These are phyloP conservation scores for Tuberolachnus salignus DNA, from an alignment of 2,888 invertebrate genomes.

Conservation along the genomic window DNA sequence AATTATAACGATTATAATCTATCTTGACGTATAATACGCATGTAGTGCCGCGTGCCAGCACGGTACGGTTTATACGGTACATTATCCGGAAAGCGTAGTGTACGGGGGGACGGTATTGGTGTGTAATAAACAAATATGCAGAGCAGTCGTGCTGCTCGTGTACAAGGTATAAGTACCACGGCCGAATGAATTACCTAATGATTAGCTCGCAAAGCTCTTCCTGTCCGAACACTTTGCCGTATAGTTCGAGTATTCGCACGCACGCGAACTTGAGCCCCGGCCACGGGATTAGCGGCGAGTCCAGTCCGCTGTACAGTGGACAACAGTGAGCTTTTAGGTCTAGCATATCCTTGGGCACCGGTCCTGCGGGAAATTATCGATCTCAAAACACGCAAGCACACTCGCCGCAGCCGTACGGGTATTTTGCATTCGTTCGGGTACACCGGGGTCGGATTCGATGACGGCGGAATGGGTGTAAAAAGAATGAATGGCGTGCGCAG, in stretches of 20 bases:
- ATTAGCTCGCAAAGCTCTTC: conserved; percentile 79
- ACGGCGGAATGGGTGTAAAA: too few species aligned
- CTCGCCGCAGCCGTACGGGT: too few species aligned
- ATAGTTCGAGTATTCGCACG: conserved; percentile 80
- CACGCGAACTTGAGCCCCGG: conserved; percentile 84
- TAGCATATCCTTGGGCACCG: conserved; percentile 55
- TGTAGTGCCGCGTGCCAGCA: too few species aligned
- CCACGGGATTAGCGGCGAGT: conserved; percentile 72
- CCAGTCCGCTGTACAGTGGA: conserved; percentile 65
- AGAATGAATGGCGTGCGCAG: too few species aligned
- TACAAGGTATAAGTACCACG: background rate
- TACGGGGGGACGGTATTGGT: too few species aligned
- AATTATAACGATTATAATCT: too few species aligned
- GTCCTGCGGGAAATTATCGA: conserved; percentile 48
- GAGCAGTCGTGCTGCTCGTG: background rate
- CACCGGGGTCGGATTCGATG: too few species aligned
- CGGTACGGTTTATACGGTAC: too few species aligned
- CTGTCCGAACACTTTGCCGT: conserved; percentile 86
- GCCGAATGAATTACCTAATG: conserved; percentile 69
- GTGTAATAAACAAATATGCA: background rate
- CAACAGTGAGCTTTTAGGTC: conserved; percentile 61
- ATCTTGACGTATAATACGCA: too few species aligned
- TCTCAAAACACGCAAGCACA: conserved; percentile 35
- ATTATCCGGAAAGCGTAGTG: too few species aligned
- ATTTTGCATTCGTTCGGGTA: background rate